These are phyloP conservation scores for Vulpes ferrilata DNA, from an alignment of 2,113 vertebrate species.

Conservation along the genomic window DNA sequence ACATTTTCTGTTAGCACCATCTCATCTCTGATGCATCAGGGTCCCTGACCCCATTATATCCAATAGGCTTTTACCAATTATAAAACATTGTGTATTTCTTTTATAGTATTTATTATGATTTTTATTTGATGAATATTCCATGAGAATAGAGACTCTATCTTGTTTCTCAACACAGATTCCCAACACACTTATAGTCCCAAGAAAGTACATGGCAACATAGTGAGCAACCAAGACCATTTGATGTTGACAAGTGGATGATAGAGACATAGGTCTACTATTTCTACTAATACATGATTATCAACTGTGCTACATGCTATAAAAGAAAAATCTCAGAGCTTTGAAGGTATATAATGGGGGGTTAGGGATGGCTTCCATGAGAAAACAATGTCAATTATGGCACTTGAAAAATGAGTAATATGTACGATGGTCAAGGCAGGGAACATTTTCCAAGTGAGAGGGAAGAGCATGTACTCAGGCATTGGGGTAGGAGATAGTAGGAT, in stretches of 20 bases:
- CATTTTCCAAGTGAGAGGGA: not conserved
- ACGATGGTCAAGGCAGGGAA: not conserved
- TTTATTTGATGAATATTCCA: not conserved
- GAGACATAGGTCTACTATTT: not conserved
- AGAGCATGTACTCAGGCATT: not conserved
- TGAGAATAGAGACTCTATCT: not conserved
- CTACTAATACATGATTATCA: not conserved
- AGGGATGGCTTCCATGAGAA: not conserved
- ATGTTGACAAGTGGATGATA: not conserved
- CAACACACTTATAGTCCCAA: not conserved
- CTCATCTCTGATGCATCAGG: not conserved
- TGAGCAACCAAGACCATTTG: not conserved
- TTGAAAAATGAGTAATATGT: not conserved
- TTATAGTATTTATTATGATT: not conserved
- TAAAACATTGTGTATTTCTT: not conserved
- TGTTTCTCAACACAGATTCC: not conserved
- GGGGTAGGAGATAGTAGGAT: not conserved
- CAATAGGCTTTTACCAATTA: not conserved
- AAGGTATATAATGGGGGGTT: not conserved
- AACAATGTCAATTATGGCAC: not conserved
- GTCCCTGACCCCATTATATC: not conserved
- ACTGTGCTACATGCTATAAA: not conserved
- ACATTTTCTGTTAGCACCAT: not conserved
- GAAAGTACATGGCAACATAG: too few relatives aligned
- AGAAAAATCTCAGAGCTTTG: not conserved